Evolutionary conservation across 2,888 invertebrate genomes (phyloP).

Genomic region (Ochlodes sylvanus): DNA sequence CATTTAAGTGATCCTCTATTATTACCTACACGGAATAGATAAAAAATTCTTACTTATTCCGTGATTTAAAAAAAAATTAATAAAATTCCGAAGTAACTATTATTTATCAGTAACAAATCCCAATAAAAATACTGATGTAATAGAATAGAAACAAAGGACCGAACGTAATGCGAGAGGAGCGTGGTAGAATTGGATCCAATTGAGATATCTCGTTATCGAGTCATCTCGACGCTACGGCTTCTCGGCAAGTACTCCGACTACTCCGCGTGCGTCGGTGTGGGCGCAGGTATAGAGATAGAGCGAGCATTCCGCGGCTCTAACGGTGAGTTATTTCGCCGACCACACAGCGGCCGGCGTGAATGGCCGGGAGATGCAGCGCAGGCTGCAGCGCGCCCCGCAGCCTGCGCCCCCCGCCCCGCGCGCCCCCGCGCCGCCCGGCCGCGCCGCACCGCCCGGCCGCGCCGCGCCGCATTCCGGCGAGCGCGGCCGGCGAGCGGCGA

Average conservation of each 20-base stretch:
- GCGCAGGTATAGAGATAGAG: slow-evolving; percentile 71
- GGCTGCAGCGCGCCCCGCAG: slow-evolving; percentile 56
- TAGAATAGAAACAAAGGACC: slow-evolving; percentile 11
- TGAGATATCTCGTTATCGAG: slow-evolving; percentile 57
- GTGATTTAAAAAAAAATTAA: too few relatives aligned
- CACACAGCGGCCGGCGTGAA: slow-evolving; percentile 72
- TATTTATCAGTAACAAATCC: background rate
- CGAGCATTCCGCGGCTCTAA: slow-evolving; percentile 79
- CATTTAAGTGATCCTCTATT: background rate
- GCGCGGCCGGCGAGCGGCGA: slow-evolving; percentile 48
- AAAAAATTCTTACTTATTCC: too few relatives aligned
- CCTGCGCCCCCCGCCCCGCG: slow-evolving; percentile 48
- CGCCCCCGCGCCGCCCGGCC: slow-evolving; percentile 46
- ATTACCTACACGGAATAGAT: background rate
- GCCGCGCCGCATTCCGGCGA: slow-evolving; percentile 50
- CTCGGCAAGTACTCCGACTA: slow-evolving; percentile 26
- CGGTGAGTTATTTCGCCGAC: slow-evolving; percentile 82
- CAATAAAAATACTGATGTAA: background rate
- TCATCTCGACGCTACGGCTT: slow-evolving; percentile 54
- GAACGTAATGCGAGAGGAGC: background rate
- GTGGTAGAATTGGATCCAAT: slow-evolving; percentile 46
- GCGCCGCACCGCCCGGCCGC: slow-evolving; percentile 57
- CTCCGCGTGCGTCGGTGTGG: slow-evolving; percentile 47
- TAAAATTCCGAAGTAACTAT: too few relatives aligned
- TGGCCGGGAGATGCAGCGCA: slow-evolving; percentile 79